Percentiles rank a stretch among this genome's conserved stretches.
Evolutionary conservation across 92 coral and sea anemone species (phyloP).

Genomic region (Porites cylindrica): DNA sequence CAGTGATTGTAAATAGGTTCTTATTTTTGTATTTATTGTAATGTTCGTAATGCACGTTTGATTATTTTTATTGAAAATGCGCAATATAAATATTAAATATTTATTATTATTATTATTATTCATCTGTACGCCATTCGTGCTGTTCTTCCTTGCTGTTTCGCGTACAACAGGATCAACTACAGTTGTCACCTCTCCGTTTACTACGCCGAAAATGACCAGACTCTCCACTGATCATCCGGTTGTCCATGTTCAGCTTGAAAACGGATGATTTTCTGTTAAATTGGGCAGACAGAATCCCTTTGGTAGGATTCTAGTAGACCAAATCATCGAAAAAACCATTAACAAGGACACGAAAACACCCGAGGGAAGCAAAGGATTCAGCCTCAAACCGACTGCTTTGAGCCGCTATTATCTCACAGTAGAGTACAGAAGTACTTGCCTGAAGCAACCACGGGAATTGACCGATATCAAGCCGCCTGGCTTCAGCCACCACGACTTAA

Average conservation of each 20-base stretch:
- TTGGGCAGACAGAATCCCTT: slow-evolving; percentile 27
- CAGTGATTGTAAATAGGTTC: too few species aligned
- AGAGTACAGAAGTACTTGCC: slow-evolving; percentile 47
- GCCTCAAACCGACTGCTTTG: too few species aligned
- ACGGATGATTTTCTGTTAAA: slow-evolving; percentile 55
- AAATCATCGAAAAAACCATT: slow-evolving; percentile 70
- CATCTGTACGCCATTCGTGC: too few species aligned
- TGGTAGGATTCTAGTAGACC: slow-evolving; percentile 67
- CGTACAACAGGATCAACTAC: slow-evolving; percentile 41
- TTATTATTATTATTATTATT: too few species aligned
- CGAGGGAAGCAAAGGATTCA: slow-evolving; percentile 72
- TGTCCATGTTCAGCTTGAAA: slow-evolving; percentile 31
- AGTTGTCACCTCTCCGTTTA: slow-evolving; percentile 31
- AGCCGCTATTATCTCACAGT: neutral
- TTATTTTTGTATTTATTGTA: too few species aligned
- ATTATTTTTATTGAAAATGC: too few species aligned
- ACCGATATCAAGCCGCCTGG: slow-evolving; percentile 20
- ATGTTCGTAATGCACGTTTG: too few species aligned
- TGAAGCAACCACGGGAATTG: slow-evolving; percentile 48
- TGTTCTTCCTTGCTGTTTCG: slow-evolving; percentile 38
- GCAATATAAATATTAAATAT: too few species aligned
- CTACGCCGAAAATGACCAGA: slow-evolving; percentile 52
- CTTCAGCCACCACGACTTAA: slow-evolving; percentile 48
- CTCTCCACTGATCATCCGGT: slow-evolving; percentile 51
- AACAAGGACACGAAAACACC: slow-evolving; percentile 73